Evolutionary conservation across 1,140 invertebrate genomes (phyloP).

Genomic region (Philopotamus ludificatus): DNA sequence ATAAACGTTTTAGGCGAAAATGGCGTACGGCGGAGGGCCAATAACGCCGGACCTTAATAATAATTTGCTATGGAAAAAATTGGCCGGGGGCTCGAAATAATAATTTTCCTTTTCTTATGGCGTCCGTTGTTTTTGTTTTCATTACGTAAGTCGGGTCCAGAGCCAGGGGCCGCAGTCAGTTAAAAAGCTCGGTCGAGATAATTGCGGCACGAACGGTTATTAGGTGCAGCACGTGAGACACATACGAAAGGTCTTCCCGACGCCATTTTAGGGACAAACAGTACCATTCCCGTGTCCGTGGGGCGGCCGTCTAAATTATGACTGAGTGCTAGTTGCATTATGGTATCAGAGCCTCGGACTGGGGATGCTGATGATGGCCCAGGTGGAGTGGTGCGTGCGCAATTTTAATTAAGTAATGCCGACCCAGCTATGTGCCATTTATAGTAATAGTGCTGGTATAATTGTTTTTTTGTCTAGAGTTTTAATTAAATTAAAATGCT

Average conservation of each 20-base stretch:
- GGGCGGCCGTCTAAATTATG: slow-evolving; percentile 18
- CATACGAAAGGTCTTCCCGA: slow-evolving; percentile 20
- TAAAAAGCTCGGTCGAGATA: slow-evolving; percentile 33
- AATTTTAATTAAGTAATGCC: no score
- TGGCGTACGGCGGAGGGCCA: no score
- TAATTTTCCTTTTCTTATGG: not conserved
- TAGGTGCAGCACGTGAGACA: slow-evolving; percentile 32
- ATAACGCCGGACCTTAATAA: no score
- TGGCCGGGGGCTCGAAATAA: not conserved
- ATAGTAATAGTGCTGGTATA: no score
- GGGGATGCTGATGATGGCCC: not conserved
- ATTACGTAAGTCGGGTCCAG: not conserved
- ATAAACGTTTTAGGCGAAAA: no score
- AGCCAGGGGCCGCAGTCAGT: slow-evolving; percentile 7
- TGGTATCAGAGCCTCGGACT: slow-evolving; percentile 11
- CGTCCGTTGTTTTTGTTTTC: slow-evolving; percentile 23
- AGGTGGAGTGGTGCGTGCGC: no score
- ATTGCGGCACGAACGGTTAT: slow-evolving; percentile 35
- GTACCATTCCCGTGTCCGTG: not conserved
- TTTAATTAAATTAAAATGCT: no score
- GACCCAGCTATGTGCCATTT: no score
- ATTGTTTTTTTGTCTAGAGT: no score
- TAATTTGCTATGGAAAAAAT: no score
- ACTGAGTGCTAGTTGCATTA: slow-evolving; percentile 28
- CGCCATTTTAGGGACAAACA: not conserved